Evolutionary conservation across 2,888 invertebrate species (phyloP).

Genomic region (Tanaodytes sp.): DNA sequence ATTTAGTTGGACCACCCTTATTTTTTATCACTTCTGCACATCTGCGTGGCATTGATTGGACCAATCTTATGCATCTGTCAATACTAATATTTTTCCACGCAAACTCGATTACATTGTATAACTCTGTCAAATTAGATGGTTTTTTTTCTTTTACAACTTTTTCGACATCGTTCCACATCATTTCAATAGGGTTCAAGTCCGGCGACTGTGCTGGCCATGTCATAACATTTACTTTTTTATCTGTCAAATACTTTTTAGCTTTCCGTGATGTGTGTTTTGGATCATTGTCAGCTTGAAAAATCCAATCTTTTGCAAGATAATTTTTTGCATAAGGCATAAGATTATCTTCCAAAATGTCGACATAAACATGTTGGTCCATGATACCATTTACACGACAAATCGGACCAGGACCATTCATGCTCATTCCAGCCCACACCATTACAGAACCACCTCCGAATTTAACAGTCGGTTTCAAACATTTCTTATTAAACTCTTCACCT

Average conservation of each 20-base stretch:
- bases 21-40: slow-evolving; percentile 25
- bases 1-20: slow-evolving; percentile 28
- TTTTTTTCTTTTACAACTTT: slow-evolving; percentile 15
- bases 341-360: slow-evolving; percentile 16
- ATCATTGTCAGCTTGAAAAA: slow-evolving; percentile 40
- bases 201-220: slow-evolving; percentile 32
- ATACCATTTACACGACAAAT: slow-evolving; percentile 16
- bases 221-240: slow-evolving; percentile 10
- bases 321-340: slow-evolving; percentile 22
- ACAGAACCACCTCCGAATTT: slow-evolving; percentile 19
- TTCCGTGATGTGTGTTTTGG: slow-evolving; percentile 24
- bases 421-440: slow-evolving; percentile 24
- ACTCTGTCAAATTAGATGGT: slow-evolving; percentile 27
- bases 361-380: slow-evolving; percentile 22
- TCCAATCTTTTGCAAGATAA: slow-evolving; percentile 19
- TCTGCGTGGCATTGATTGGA: no score
- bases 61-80: slow-evolving; percentile 21
- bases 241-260: slow-evolving; percentile 15
- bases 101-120: slow-evolving; percentile 21
- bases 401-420: slow-evolving; percentile 14
- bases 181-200: slow-evolving; percentile 33
- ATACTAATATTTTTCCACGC: slow-evolving; percentile 31
- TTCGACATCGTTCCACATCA: slow-evolving; percentile 28
- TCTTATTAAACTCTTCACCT: slow-evolving; percentile 16
- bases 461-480: slow-evolving; percentile 8